Base-by-base conservation (phyloP, 2,888 invertebrate genomes). In the Microplitis manilae region DNA sequence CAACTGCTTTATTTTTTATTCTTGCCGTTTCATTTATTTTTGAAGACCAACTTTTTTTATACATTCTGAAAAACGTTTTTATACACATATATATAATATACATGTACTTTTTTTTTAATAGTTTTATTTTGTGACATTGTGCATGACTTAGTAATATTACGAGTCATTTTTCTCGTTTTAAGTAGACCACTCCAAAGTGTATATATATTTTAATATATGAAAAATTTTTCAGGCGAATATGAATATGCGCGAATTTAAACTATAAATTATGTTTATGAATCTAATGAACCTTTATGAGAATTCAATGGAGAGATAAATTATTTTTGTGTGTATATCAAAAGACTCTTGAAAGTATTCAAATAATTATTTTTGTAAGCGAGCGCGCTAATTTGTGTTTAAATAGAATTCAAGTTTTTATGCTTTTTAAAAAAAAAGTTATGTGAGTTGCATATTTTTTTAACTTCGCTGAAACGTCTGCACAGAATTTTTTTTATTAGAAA, bases 51-150 rank as follows among this genome's bases (percentile, higher is more conserved):
- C 8, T n/a, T 62, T 68, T 62, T 40, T 4, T 15, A 64, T 15
- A 64, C 60, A n/a, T 20, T 68, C 60, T 68, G 68, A 13, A 68
- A 60, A 50, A 17, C 40, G 61, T 20, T 69, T 64, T 15, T 15
- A 40, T n/a, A 39, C 30, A 50, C 38, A 15, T 39, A 50, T 30
- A 72, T 30, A 2, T 2, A 30, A 30, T 30, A 30, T 4, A 4
- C 0, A 30, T 30, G 30, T 4, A 30, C 30, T 30, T 30, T 30
- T 30, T 78, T 76, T 68, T 41, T 59, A 9, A 59, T 71, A 59
- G 50, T 50, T 50, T 13, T 50, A 50, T 50, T 50, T 50, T 50
- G 50, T 50, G 13, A 50, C 13, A 13, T 8, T 13, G 13, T 50
- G 50, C 13, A 50, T 13, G 50, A 50, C 50, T 8, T 50, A 5